These are phyloP conservation scores for Ormyrus thymus DNA, from an alignment of 2,888 invertebrate genomes.

Conservation along the genomic window DNA sequence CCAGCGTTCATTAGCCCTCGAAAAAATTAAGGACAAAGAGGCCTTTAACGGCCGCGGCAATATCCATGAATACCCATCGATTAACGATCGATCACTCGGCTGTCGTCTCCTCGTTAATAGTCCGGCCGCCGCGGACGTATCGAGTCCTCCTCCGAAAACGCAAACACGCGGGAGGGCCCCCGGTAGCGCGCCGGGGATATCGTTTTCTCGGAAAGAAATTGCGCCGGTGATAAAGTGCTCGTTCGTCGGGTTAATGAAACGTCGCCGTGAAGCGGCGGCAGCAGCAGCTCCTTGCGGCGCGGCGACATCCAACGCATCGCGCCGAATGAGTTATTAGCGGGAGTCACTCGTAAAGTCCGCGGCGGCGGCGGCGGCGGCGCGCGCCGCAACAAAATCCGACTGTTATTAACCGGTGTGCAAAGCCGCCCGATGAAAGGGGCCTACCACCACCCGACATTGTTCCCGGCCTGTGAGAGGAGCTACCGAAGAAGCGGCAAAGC, in stretches of 20 bases:
- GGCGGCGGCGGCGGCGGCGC: slow-evolving; percentile 19
- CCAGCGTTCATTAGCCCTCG: background rate
- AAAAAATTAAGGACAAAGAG: no score
- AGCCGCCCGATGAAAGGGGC: slow-evolving; percentile 1
- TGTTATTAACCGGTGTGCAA: slow-evolving; percentile 57
- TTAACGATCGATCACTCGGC: slow-evolving; percentile 26
- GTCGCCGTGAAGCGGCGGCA: slow-evolving; percentile 59
- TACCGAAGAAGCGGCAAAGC: no score
- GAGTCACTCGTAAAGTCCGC: slow-evolving; percentile 60
- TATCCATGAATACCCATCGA: slow-evolving; percentile 37
- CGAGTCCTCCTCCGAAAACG: slow-evolving; percentile 9
- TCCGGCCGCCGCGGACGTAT: slow-evolving; percentile 1
- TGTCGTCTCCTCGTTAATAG: slow-evolving; percentile 47
- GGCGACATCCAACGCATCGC: slow-evolving; percentile 65
- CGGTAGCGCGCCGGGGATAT: slow-evolving; percentile 42
- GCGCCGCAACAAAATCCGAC: slow-evolving; percentile 60
- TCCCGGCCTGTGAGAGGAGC: background rate
- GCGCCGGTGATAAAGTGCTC: slow-evolving; percentile 63
- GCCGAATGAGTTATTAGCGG: slow-evolving; percentile 65
- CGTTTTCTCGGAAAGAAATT: slow-evolving; percentile 62
- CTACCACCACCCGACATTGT: slow-evolving; percentile 15
- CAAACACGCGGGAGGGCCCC: slow-evolving; percentile 21
- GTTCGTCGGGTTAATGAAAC: slow-evolving; percentile 63
- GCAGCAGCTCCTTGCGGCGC: slow-evolving; percentile 60
- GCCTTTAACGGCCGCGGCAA: background rate